Base-by-base conservation (phyloP, 2,113 vertebrate species). In the Nibea coibor region DNA sequence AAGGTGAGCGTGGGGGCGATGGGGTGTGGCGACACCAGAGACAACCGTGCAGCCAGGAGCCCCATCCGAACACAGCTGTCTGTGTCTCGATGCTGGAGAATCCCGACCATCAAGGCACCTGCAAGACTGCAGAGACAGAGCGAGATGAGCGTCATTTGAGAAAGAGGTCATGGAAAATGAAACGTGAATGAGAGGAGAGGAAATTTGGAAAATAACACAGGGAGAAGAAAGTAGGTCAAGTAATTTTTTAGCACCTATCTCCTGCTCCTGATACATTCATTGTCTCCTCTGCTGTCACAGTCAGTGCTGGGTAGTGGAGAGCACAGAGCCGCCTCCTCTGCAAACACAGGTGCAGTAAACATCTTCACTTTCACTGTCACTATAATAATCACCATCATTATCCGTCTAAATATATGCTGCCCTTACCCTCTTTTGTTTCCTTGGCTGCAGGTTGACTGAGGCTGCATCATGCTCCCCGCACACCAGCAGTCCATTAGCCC, bases 221-320 rank as follows among this genome's bases (percentile, higher is more conserved):
- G 3, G 31, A 45, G 20, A 4, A 75, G 28, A 16, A 80, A 68
- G 9, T 39, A 63, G 63, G 26, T 59, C 5, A 54, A 10, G 28
- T 45, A 63, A 54, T 42, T 68, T 26, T 80, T 69, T 14, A 67
- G 51, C 91, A 97, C 97, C 97, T 97, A 88, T 97, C 97, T 20
- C 97, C 97, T 2, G 97, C 97, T 91, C 97, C 97, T 0, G 96
- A 97, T 47, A 97, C 97, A 0, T 96, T 98, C 64, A 96, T 75
- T 1, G 90, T 96, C 67, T 97, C 94, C 47, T 96, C 94, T 69
- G 84, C 51, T 14, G 88, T 56, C 80, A 95, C 47, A 35, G 83
- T 77, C 78, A 96, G 58, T 0, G 97, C 93, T 0, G 96, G 96
- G 91, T 96, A 97, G 88, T 97, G 95, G 47, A 93, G 43, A 42